These are phyloP conservation scores for Lophotis ruficrista DNA, from an alignment of 2,113 vertebrate species.

Conservation along the genomic window DNA sequence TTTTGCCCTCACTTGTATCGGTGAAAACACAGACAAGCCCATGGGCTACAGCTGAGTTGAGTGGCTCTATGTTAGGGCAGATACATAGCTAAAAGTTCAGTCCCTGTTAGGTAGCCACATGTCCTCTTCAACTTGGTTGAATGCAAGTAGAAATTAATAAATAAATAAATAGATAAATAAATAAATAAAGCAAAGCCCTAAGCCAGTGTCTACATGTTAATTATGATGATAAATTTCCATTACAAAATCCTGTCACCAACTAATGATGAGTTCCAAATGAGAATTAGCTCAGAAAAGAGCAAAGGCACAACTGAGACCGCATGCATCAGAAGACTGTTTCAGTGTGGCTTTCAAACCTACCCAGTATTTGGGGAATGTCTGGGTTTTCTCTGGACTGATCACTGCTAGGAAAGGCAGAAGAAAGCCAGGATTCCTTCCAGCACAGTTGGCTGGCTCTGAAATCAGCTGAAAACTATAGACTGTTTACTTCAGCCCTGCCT, in stretches of 20 bases:
- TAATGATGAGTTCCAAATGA: neutral
- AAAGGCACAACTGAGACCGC: accelerated
- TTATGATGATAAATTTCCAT: neutral
- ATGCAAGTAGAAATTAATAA: accelerated
- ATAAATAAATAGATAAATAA: accelerated
- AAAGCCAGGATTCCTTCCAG: neutral
- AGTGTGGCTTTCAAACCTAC: neutral
- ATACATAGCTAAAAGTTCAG: neutral
- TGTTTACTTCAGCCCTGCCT: neutral
- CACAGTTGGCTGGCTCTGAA: neutral
- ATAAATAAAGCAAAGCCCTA: neutral
- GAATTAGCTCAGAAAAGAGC: neutral
- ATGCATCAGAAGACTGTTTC: neutral
- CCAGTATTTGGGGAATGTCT: neutral
- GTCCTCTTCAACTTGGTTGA: neutral
- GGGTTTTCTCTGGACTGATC: neutral
- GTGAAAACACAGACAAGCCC: neutral
- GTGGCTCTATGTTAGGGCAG: neutral
- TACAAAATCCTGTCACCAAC: neutral
- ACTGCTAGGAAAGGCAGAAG: neutral
- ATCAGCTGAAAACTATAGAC: neutral
- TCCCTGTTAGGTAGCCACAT: neutral
- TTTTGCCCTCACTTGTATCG: neutral
- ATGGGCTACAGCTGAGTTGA: neutral
- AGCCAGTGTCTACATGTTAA: neutral